Percentiles rank a stretch among this genome's conserved stretches.
phyloP scores from a whole-genome alignment of 2,113 vertebrate species.

The Perognathus longimembris region DNA sequence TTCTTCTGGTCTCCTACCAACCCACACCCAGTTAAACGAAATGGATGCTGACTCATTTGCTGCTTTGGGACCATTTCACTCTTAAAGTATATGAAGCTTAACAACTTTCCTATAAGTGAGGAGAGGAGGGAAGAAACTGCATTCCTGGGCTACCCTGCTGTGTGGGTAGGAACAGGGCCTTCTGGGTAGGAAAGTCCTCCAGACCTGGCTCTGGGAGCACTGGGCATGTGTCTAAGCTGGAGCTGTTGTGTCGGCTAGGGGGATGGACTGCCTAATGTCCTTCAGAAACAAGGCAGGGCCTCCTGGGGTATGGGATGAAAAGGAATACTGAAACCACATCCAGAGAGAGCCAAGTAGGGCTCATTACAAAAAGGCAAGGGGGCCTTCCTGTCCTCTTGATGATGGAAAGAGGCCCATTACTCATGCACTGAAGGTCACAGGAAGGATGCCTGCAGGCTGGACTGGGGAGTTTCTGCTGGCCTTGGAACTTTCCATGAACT shows the following conservation, averaged over 20 bases:
- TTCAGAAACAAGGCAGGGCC: background rate
- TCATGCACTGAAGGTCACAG: background rate
- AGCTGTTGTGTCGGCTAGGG: background rate
- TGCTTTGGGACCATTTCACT: background rate
- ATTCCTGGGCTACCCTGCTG: background rate
- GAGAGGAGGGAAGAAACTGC: background rate
- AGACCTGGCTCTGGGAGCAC: background rate
- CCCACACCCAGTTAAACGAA: constrained; percentile 19
- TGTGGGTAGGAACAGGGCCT: background rate
- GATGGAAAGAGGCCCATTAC: background rate
- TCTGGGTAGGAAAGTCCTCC: background rate
- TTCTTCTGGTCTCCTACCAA: constrained; percentile 5
- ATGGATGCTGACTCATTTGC: background rate
- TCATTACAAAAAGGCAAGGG: background rate
- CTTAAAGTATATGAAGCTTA: constrained; percentile 38
- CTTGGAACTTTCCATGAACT: background rate
- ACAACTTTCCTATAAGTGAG: constrained; percentile 41
- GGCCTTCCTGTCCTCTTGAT: background rate
- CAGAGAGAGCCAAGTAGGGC: background rate
- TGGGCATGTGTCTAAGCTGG: too few species aligned
- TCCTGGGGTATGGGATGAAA: background rate
- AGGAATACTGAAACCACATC: background rate
- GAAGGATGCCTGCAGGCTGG: constrained; percentile 17
- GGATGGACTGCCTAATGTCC: background rate
- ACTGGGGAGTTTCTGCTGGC: background rate